Percentiles rank a stretch among this genome's conserved stretches.
phyloP scores from a whole-genome alignment of 2,113 vertebrate species.

The Pseudonaja textilis region DNA sequence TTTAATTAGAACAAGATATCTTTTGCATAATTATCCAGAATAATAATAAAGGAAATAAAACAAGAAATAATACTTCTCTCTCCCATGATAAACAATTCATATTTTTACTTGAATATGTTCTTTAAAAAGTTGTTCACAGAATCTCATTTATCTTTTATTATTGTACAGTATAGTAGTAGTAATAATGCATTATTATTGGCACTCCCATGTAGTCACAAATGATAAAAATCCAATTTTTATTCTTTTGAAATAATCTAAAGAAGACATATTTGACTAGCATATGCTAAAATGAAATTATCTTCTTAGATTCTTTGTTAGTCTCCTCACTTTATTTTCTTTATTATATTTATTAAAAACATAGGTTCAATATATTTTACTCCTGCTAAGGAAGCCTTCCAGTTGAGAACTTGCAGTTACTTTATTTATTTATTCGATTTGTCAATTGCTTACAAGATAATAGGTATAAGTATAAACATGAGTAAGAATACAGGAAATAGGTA shows the following conservation, averaged over 20 bases:
- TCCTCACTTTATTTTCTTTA: neutral
- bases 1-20: neutral
- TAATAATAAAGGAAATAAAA: neutral
- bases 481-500: too few relatives aligned
- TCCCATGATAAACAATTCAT: neutral
- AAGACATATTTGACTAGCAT: neutral
- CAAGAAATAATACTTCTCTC: neutral
- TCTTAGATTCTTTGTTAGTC: neutral
- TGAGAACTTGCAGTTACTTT: neutral
- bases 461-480: too few relatives aligned
- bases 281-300: neutral
- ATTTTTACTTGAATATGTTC: neutral
- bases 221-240: neutral
- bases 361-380: neutral
- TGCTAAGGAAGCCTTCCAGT: neutral
- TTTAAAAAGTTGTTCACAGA: neutral
- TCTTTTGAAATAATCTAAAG: neutral
- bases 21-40: neutral
- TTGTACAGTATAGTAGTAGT: neutral
- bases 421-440: too few relatives aligned
- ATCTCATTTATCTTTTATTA: constrained; percentile 23
- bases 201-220: neutral
- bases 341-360: neutral
- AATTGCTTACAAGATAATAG: too few relatives aligned
- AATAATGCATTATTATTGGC: neutral